Base-by-base conservation (phyloP, 1,140 invertebrate genomes). In the Nymphalis io region DNA sequence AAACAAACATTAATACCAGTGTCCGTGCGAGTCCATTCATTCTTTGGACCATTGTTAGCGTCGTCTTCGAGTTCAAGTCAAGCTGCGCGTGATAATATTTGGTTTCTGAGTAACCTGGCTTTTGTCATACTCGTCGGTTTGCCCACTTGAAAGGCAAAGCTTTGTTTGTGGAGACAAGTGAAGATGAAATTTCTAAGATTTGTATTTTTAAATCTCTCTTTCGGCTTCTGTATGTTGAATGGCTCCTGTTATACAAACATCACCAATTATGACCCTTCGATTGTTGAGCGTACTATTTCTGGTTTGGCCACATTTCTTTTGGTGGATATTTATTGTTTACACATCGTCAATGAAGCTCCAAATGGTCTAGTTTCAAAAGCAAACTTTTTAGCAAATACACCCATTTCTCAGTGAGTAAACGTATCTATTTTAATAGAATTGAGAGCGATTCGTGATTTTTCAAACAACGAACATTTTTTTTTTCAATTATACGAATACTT, bases 21-120 rank as follows among this genome's bases (percentile, higher is more conserved):
- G 68, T 76, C 76, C 63, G 44, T 51, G 11, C 6, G 61, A 63
- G 72, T 60, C 72, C 75, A 79, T 78, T 81, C 73, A 79, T 76
- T 70, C 64, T 72, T 55, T 27, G 21, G 59, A 63, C 60, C 58
- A 80, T 84, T 87, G 81, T 85, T 76, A 75, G 79, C 62, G 27
- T 70, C 74, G 77, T 78, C 51, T 76, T 57, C 68, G 67, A 72
- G 74, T 67, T 48, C 64, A 53, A 74, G 63, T 74, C 73, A 74
- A 70, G 81, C 80, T 83, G 85, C 77, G 80, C 86, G 86, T 88
- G 88, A 88, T 87, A 89, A 90, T 90, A 90, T 90, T 90, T 89
- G 81, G 79, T 88, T 87, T 86, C 77, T 71, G 78, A 76, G 76
- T 81, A 82, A 80, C 82, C 83, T 82, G 78, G 61, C 76, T 73